These are phyloP conservation scores for Drosophila baimaii DNA, from an alignment of 1,140 invertebrate species.

Conservation along the genomic window DNA sequence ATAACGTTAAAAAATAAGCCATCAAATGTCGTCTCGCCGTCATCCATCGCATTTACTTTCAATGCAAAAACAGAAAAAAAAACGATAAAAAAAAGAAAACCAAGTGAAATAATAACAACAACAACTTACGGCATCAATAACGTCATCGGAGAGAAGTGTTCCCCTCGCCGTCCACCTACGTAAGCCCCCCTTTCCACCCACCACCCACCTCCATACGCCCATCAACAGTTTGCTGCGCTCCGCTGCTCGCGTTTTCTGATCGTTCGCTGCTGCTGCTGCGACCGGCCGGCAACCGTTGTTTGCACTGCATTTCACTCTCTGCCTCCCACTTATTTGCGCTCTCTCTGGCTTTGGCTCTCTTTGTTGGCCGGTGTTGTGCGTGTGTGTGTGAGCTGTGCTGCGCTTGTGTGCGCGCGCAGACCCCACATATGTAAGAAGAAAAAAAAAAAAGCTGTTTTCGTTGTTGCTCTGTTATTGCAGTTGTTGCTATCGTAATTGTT, in stretches of 20 bases:
- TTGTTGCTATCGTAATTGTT: constrained; percentile 27
- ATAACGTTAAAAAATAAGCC: background rate
- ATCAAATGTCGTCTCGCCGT: constrained; percentile 11
- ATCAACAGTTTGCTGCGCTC: constrained; percentile 31
- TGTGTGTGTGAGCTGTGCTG: constrained; percentile 16
- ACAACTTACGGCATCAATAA: constrained; percentile 72
- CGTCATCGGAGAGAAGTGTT: constrained; percentile 55
- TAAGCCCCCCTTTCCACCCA: background rate
- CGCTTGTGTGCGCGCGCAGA: constrained; percentile 58
- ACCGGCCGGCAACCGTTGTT: constrained; percentile 70
- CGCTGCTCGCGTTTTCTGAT: constrained; percentile 11
- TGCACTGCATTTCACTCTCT: constrained; percentile 24
- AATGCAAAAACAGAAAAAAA: constrained; percentile 40
- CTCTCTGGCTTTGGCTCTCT: constrained; percentile 11
- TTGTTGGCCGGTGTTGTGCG: constrained; percentile 1
- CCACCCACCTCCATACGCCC: background rate
- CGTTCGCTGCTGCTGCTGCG: constrained; percentile 36
- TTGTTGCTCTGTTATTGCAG: constrained; percentile 45
- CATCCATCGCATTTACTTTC: constrained; percentile 39
- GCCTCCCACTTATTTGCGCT: constrained; percentile 23
- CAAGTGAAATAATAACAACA: constrained; percentile 12
- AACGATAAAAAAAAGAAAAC: constrained; percentile 2
- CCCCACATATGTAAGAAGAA: constrained; percentile 12
- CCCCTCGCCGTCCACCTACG: background rate
- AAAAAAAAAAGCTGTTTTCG: constrained; percentile 27